These are phyloP conservation scores for Cyclophora albipunctata DNA, from an alignment of 2,888 invertebrate genomes.

Conservation along the genomic window DNA sequence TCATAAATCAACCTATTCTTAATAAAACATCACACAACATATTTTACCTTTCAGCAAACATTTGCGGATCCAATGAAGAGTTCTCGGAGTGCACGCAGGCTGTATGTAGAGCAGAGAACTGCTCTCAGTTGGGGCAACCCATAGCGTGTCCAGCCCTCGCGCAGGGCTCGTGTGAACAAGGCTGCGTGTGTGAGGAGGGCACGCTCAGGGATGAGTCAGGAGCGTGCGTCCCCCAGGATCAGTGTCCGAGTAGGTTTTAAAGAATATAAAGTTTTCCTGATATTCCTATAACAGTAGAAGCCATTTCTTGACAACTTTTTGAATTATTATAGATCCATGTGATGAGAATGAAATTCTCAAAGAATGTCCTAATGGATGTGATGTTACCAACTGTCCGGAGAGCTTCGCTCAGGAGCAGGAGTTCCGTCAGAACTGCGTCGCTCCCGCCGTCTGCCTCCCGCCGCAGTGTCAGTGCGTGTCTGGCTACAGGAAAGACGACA, in stretches of 20 bases:
- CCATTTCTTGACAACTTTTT: too few relatives aligned
- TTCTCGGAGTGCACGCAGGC: conserved; percentile 22
- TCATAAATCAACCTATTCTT: too few relatives aligned
- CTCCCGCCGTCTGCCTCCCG: too few relatives aligned
- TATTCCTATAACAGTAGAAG: too few relatives aligned
- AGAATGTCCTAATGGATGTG: background rate
- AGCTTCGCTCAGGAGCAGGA: too few relatives aligned
- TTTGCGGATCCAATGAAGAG: conserved; percentile 22
- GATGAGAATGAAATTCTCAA: background rate
- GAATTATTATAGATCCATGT: background rate
- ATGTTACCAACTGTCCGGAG: too few relatives aligned
- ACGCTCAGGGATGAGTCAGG: too few relatives aligned
- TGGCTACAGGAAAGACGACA: conserved; percentile 27
- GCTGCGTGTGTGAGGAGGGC: conserved; percentile 19
- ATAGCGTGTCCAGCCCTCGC: conserved; percentile 13
- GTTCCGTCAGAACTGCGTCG: too few relatives aligned
- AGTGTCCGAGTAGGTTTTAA: background rate
- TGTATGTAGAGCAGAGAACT: conserved; percentile 22
- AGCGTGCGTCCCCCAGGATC: background rate
- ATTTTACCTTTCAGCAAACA: conserved; percentile 13
- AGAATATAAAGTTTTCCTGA: too few relatives aligned
- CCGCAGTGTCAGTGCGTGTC: conserved; percentile 36
- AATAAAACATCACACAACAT: too few relatives aligned
- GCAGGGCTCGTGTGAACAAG: conserved; percentile 8
- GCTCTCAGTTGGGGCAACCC: conserved; percentile 16